Conservation (phyloP, 2,113 vertebrate species). For the Amphiprion ocellaris region DNA sequence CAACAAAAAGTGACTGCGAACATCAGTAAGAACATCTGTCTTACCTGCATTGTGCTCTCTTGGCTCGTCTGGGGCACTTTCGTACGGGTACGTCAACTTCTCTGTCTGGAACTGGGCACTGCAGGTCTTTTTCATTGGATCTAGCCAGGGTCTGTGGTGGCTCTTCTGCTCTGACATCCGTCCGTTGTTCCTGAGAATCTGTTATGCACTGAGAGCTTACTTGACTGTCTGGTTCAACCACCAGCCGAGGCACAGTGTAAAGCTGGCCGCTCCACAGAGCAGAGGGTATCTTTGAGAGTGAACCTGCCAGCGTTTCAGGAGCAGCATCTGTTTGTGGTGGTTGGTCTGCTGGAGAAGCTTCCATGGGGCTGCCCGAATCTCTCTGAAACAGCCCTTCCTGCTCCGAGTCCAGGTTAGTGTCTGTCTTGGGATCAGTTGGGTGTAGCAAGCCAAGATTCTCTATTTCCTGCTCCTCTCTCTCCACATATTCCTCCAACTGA, state of each 20-base stretch:
- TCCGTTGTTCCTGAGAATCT: slow-evolving; percentile 47
- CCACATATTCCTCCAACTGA: slow-evolving; percentile 84
- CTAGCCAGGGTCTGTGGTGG: slow-evolving; percentile 5
- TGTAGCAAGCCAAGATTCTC: slow-evolving; percentile 22
- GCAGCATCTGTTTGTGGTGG: slow-evolving; percentile 20
- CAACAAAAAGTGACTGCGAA: background rate
- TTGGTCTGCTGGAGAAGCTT: slow-evolving; percentile 62
- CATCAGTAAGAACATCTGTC: background rate
- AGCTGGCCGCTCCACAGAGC: slow-evolving; percentile 10
- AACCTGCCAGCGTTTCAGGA: slow-evolving; percentile 11
- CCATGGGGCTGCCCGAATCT: slow-evolving; percentile 55
- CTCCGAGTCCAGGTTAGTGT: slow-evolving; percentile 52
- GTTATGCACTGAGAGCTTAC: slow-evolving; percentile 50
- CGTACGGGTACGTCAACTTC: background rate
- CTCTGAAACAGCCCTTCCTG: slow-evolving; percentile 37
- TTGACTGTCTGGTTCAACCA: slow-evolving; percentile 85
- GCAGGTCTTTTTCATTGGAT: slow-evolving; percentile 41
- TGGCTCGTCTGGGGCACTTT: background rate
- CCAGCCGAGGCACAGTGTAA: slow-evolving; percentile 83
- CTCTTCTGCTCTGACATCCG: slow-evolving; percentile 22
- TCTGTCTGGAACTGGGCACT: slow-evolving; percentile 61
- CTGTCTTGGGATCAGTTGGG: slow-evolving; percentile 39
- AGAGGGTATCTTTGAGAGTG: background rate
- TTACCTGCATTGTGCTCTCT: slow-evolving; percentile 12
- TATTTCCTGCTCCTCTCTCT: slow-evolving; percentile 58